phyloP scores from a whole-genome alignment of 2,797 vertebrate species.

The Morelia viridis region DNA sequence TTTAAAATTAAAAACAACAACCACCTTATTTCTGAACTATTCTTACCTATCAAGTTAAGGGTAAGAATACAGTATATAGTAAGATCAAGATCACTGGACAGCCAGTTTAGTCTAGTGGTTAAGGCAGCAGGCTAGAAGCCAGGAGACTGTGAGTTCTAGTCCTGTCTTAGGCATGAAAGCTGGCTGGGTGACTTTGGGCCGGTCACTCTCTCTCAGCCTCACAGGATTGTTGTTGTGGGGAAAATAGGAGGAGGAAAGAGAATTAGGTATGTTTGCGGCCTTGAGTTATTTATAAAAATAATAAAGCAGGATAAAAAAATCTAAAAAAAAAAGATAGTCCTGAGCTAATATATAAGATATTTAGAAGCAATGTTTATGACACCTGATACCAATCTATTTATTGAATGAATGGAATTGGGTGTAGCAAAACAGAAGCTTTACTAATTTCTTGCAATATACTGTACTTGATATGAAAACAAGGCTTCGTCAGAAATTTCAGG shows the following conservation, averaged over 20 bases:
- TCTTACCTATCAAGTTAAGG: not conserved
- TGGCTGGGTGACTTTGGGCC: no score
- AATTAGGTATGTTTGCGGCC: no score
- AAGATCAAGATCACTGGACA: no score
- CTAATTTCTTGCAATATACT: conserved; percentile 30
- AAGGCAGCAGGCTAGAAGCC: no score
- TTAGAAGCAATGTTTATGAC: not conserved
- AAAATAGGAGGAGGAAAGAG: no score
- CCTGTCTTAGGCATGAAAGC: no score
- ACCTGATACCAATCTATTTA: not conserved
- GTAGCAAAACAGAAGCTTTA: conserved; percentile 30
- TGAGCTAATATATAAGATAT: not conserved
- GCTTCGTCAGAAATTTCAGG: conserved; percentile 19
- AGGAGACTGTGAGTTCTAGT: no score
- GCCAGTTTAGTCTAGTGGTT: no score
- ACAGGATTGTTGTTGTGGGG: no score
- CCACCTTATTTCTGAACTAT: conserved; percentile 19
- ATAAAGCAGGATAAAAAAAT: no score
- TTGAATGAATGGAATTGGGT: not conserved
- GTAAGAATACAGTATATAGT: not conserved
- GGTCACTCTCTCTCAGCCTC: no score
- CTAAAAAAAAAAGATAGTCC: not conserved
- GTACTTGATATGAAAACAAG: conserved; percentile 31
- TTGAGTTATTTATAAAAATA: no score
- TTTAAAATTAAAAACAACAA: conserved; percentile 12